phyloP scores from a whole-genome alignment of 2,888 invertebrate species.

The Drosophila paramelanica region DNA sequence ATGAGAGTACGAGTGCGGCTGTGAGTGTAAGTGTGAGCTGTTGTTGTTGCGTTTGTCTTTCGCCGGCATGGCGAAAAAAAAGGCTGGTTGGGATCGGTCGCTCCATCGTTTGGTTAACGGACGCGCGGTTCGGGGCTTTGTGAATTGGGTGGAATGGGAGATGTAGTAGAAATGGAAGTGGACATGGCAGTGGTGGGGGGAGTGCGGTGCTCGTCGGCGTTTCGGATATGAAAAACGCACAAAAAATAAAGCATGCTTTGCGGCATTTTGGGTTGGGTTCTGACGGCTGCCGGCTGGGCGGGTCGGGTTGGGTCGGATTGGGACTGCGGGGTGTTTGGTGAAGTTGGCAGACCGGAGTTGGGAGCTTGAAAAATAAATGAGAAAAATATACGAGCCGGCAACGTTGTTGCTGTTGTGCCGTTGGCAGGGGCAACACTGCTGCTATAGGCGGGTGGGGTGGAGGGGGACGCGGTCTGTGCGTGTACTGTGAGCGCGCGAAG shows the following conservation, averaged over 20 bases:
- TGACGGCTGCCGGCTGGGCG: slow-evolving; percentile 10
- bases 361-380: slow-evolving; percentile 79
- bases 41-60: slow-evolving; percentile 65
- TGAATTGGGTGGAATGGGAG: not conserved
- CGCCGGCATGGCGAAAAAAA: slow-evolving; percentile 75
- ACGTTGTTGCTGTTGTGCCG: slow-evolving; percentile 69
- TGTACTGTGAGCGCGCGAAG: slow-evolving; percentile 14
- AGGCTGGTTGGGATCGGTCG: slow-evolving; percentile 73
- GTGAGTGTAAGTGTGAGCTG: slow-evolving; percentile 15
- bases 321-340: slow-evolving; percentile 19
- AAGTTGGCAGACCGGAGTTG: slow-evolving; percentile 56
- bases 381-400: slow-evolving; percentile 80
- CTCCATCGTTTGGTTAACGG: slow-evolving; percentile 37
- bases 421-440: slow-evolving; percentile 65
- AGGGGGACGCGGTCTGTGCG: slow-evolving; percentile 29
- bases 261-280: slow-evolving; percentile 47
- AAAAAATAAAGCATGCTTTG: slow-evolving; percentile 74
- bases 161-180: not conserved
- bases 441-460: slow-evolving; percentile 5
- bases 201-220: slow-evolving; percentile 72
- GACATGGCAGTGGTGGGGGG: not conserved
- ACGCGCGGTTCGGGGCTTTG: slow-evolving; percentile 10
- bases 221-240: slow-evolving; percentile 83
- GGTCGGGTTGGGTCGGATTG: not conserved
- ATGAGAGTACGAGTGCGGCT: not conserved